A percentile compares a stretch with the other conserved stretches of the same genome.
Conservation (phyloP, 1,140 invertebrate genomes). For the Propsilocerus akamusi region DNA sequence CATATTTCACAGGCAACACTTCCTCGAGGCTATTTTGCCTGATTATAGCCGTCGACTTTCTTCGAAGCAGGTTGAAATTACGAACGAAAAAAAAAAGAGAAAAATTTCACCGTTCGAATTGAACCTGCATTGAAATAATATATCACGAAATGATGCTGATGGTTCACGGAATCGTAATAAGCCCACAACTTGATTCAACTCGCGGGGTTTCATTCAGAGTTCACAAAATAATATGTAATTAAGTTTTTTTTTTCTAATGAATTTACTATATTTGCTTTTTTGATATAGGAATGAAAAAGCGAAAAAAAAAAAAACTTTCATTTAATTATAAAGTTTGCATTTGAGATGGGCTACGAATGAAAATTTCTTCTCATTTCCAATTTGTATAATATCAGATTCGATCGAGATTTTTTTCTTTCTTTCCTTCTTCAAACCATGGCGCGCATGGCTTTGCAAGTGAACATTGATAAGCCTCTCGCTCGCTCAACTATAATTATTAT, state of each 20-base stretch:
- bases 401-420: no score
- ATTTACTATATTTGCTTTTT: neutral
- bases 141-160: neutral
- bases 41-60: no score
- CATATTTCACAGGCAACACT: no score
- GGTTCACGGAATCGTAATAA: neutral
- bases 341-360: neutral
- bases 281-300: neutral
- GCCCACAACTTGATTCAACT: neutral
- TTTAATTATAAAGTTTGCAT: neutral
- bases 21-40: no score
- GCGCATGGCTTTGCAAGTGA: neutral
- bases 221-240: neutral
- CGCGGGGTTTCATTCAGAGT: neutral
- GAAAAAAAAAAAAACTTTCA: neutral
- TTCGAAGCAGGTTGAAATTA: neutral
- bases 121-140: neutral
- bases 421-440: neutral
- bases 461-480: no score
- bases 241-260: neutral
- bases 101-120: no score
- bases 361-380: no score
- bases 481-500: neutral
- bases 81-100: no score
- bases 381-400: no score